phyloP scores from a whole-genome alignment of 1,140 invertebrate species.

The Rhizoglyphus robini region DNA sequence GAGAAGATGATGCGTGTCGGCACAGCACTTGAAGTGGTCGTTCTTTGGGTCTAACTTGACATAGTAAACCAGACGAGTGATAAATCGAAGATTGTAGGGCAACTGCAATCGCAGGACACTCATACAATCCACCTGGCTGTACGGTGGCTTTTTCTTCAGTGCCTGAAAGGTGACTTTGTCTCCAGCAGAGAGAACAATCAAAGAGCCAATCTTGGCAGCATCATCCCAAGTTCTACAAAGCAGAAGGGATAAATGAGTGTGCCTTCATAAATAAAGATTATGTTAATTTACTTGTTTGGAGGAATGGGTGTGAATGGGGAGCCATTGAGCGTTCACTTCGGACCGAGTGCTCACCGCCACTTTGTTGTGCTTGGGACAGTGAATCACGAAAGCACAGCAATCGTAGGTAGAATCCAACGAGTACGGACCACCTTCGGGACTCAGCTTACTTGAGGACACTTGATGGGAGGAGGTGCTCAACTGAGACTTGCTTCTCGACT shows the following conservation, averaged over 20 bases:
- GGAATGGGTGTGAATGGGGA: no score
- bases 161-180: not conserved
- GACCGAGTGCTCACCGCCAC: no score
- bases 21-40: not conserved
- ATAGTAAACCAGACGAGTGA: conserved; percentile 9
- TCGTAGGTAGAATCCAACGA: no score
- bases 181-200: not conserved
- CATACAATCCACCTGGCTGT: not conserved
- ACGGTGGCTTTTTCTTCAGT: not conserved
- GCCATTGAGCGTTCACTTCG: not conserved
- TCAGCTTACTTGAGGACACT: no score
- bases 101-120: conserved; percentile 7
- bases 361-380: no score
- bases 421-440: no score
- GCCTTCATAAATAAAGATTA: no score
- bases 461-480: no score
- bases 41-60: not conserved
- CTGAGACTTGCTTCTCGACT: no score
- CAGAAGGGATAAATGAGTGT: no score
- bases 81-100: not conserved
- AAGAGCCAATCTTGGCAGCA: not conserved
- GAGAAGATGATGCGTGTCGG: not conserved
- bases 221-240: not conserved
- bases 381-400: no score
- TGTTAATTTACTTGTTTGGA: no score